Base-by-base conservation (phyloP, 1,140 invertebrate genomes). In the Parasteatoda tepidariorum region DNA sequence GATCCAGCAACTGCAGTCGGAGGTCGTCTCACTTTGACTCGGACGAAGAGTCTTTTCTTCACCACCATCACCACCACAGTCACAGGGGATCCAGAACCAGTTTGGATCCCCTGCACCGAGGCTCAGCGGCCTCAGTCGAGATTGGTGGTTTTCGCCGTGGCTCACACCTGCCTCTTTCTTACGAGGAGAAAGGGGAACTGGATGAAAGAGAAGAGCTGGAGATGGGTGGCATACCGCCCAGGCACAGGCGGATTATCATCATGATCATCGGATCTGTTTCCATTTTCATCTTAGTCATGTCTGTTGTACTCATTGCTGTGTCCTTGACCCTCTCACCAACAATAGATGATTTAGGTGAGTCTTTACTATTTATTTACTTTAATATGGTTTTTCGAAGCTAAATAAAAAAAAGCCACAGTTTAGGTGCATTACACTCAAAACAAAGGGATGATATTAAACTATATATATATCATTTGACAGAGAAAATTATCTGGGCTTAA, bases 291-390 rank as follows among this genome's bases (percentile, higher is more conserved):
- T 91, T 96, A 22, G 92, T 95, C 83, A 94, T 96, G 91, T 96
- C 95, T 87, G 92, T 97, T 78, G 90, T 96, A 68, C 90, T 96
- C 26, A 95, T 97, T 18, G 95, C 95, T 2, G 93, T 96, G 38
- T 96, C 95, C 0, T 90, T 97, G 2, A 90, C 95, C 41, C 95
- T 97, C 93, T 95, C 95, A 3, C 95, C 95, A 0, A 93, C 96
- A 67, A 97, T 97, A 85, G 95, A 97, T 87, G 95, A 96, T 87
- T 95, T 97, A 93, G 95, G 95, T 96, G 89, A 94, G 94, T 92
- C 31, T 0, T 18, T 71, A 5, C 0, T 57, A 28, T 48, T 55
- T 48, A 2, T 9, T n/a, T n/a, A n/a, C n/a, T n/a, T n/a, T n/a
- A n/a, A n/a, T n/a, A n/a, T n/a, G n/a, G n/a, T n/a, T n/a, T n/a